A percentile compares a stretch with the other conserved stretches of the same genome.
phyloP scores from a whole-genome alignment of 2,113 vertebrate genomes.

The Loxodonta africana region DNA sequence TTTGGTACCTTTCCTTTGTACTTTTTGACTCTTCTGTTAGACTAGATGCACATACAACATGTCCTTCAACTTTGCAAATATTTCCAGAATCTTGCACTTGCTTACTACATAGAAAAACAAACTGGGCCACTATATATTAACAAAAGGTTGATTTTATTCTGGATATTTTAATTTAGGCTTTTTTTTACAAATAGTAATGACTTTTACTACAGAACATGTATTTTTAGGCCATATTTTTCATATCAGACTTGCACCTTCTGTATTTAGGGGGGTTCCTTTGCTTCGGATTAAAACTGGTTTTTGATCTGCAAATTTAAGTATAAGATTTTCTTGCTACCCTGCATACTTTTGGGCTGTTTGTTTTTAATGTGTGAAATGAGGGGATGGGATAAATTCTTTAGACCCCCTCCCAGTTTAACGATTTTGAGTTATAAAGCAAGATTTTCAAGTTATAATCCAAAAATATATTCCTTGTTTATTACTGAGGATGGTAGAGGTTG shows the following conservation, averaged over 20 bases:
- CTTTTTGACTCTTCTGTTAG: background rate
- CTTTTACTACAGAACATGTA: background rate
- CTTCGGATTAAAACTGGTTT: background rate
- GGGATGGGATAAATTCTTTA: background rate
- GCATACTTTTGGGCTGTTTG: background rate
- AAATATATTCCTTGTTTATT: constrained; percentile 27
- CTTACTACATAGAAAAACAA: background rate
- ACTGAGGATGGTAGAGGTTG: background rate
- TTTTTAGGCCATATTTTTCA: constrained; percentile 44
- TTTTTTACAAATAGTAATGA: background rate
- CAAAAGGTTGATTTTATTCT: constrained; percentile 49
- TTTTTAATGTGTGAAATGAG: constrained; percentile 38
- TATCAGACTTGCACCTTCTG: background rate
- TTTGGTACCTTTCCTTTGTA: constrained; percentile 15
- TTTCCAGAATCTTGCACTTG: constrained; percentile 25
- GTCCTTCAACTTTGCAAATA: background rate
- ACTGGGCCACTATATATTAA: background rate
- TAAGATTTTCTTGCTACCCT: constrained; percentile 17
- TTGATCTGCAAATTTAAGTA: background rate
- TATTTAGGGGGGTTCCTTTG: background rate
- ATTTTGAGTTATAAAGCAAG: constrained; percentile 37
- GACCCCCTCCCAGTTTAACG: background rate
- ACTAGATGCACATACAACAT: background rate
- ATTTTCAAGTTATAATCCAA: background rate
- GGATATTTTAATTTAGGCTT: constrained; percentile 45